A percentile compares a stretch with the other conserved stretches of the same genome.
Evolutionary conservation across 92 coral and sea anemone genomes (phyloP).

Genomic region (Nematostella vectensis): DNA sequence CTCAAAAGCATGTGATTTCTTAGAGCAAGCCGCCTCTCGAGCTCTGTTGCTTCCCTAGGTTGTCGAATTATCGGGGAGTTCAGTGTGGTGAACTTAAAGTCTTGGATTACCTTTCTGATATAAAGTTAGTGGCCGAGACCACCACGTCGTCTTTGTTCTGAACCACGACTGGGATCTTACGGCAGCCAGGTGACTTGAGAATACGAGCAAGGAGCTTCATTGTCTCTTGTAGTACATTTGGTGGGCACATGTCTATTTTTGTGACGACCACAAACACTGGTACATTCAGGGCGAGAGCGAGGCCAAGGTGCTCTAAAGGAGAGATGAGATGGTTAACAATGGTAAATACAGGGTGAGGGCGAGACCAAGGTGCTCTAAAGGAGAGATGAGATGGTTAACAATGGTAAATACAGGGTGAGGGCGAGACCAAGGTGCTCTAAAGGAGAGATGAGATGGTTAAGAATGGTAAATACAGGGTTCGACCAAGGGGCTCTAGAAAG

Average conservation of each 20-base stretch:
- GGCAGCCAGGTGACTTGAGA: slow-evolving; percentile 97
- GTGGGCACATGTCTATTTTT: slow-evolving; percentile 98
- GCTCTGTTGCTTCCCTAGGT: no score
- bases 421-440: slow-evolving; percentile 96
- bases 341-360: slow-evolving; percentile 92
- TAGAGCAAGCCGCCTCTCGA: no score
- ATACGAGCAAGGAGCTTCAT: slow-evolving; percentile 80
- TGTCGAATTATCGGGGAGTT: no score
- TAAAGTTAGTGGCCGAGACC: slow-evolving; percentile 89
- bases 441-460: no score
- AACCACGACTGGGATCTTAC: slow-evolving; percentile 92
- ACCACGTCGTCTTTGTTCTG: slow-evolving; percentile 91
- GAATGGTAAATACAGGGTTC: slow-evolving; percentile 89
- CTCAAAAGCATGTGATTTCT: no score
- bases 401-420: slow-evolving; percentile 85
- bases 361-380: slow-evolving; percentile 86
- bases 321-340: no score
- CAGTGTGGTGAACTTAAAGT: no score
- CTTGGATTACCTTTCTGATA: slow-evolving; percentile 83
- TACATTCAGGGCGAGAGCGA: slow-evolving; percentile 88
- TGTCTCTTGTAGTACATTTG: slow-evolving; percentile 95
- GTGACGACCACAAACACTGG: slow-evolving; percentile 99
- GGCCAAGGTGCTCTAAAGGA: slow-evolving; percentile 81
- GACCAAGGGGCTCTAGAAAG: slow-evolving; percentile 80
- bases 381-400: no score